phyloP scores from a whole-genome alignment of 1,140 invertebrate genomes.

The Drosophila punjabiensis region DNA sequence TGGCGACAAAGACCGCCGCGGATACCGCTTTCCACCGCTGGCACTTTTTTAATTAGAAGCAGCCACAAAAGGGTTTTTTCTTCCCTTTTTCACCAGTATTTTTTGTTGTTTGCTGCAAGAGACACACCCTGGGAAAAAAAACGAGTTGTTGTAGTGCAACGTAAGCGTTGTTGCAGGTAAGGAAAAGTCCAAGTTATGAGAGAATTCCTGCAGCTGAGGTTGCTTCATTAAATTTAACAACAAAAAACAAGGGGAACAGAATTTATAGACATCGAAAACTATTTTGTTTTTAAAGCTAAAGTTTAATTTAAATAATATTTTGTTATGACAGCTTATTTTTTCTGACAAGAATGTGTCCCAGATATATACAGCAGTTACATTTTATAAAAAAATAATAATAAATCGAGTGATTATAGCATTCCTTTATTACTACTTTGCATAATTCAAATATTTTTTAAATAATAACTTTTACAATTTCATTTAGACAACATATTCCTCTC shows the following conservation, averaged over 20 bases:
- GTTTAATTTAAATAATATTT: not conserved
- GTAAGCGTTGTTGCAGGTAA: slow-evolving; percentile 23
- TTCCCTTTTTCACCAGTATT: not conserved
- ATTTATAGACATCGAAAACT: not conserved
- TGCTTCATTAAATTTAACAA: slow-evolving; percentile 5
- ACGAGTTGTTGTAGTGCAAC: not conserved
- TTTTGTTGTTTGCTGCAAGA: slow-evolving; percentile 13
- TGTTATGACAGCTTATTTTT: not conserved
- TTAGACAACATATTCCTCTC: not conserved
- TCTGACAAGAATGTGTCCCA: not conserved
- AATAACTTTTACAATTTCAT: not conserved
- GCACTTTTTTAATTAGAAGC: slow-evolving; percentile 77
- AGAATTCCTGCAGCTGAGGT: slow-evolving; percentile 17
- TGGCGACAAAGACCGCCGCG: slow-evolving; percentile 55
- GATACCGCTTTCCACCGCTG: slow-evolving; percentile 18
- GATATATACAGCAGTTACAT: not conserved
- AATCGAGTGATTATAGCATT: not conserved
- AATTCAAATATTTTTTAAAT: not conserved
- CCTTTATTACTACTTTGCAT: not conserved
- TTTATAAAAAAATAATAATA: not conserved
- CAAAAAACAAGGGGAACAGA: not conserved
- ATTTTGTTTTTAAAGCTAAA: not conserved
- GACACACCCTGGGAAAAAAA: slow-evolving; percentile 7
- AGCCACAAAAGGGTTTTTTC: slow-evolving; percentile 73
- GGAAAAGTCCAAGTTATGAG: slow-evolving; percentile 3